Evolutionary conservation across 2,113 vertebrate genomes (phyloP).

Genomic region (Halcyon malimbica): DNA sequence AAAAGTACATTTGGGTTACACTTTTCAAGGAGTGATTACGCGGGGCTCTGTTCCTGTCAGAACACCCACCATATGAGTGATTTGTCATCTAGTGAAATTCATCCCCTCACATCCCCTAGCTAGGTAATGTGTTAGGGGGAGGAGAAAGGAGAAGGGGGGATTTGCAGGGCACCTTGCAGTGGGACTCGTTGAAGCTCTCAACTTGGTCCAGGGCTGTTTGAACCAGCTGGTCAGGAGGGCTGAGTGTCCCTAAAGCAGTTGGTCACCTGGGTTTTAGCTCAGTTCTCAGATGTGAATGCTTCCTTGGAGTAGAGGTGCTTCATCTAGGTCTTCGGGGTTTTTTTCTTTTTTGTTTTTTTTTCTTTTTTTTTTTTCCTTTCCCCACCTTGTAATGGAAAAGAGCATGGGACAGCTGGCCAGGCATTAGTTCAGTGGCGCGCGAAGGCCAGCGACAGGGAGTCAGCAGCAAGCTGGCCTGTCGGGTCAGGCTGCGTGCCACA

Average conservation of each 20-base stretch:
- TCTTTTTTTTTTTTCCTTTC: neutral
- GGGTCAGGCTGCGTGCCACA: accelerated
- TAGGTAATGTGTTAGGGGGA: neutral
- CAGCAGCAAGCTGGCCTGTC: neutral
- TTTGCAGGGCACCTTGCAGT: neutral
- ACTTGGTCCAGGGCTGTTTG: neutral
- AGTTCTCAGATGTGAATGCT: neutral
- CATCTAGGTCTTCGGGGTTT: neutral
- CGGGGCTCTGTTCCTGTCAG: neutral
- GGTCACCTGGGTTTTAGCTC: neutral
- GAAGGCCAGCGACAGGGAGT: neutral
- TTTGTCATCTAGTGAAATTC: neutral
- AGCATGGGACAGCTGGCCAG: neutral
- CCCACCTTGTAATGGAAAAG: neutral
- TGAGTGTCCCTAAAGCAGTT: constrained; percentile 11
- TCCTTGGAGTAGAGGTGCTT: neutral
- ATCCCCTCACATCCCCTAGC: neutral
- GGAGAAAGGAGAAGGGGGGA: neutral
- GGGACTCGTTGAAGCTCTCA: constrained; percentile 5
- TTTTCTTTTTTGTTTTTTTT: no score
- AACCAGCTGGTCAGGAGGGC: neutral
- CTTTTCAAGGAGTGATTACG: neutral
- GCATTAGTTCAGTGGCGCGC: accelerated
- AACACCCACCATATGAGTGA: neutral
- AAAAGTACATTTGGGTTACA: neutral